A percentile compares a stretch with the other conserved stretches of the same genome.
These are phyloP conservation scores for Meloe dianella DNA, from an alignment of 2,888 invertebrate species.

Conservation along the genomic window DNA sequence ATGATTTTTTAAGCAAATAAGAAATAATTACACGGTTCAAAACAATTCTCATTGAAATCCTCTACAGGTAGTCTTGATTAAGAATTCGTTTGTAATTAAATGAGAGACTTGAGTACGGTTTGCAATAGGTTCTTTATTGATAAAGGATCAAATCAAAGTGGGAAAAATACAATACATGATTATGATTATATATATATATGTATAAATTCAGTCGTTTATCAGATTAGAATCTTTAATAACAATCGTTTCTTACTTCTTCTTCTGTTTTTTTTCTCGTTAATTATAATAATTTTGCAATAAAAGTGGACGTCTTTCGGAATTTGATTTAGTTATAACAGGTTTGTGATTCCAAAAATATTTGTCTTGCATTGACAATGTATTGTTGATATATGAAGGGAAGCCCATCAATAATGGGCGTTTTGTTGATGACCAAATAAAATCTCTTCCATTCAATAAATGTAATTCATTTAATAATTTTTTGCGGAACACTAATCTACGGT, in stretches of 20 bases:
- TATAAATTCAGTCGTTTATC: slow-evolving; percentile 8
- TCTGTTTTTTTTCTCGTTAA: neutral
- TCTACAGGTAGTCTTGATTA: too few species aligned
- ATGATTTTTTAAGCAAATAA: too few species aligned
- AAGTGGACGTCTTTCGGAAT: slow-evolving; percentile 1
- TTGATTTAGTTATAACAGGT: neutral
- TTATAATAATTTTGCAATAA: neutral
- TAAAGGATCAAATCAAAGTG: neutral
- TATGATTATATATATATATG: neutral
- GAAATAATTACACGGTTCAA: too few species aligned
- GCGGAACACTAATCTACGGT: neutral
- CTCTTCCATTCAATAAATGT: neutral
- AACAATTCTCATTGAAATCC: too few species aligned
- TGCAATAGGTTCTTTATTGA: slow-evolving; percentile 6
- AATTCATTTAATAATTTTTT: neutral
- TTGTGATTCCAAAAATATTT: neutral
- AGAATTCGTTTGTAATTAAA: too few species aligned
- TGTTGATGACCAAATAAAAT: neutral
- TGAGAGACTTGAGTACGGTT: neutral
- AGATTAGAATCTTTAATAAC: neutral
- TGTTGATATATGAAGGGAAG: neutral
- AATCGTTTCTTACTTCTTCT: too few species aligned
- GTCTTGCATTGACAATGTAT: neutral
- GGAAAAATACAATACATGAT: neutral
- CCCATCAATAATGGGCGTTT: neutral